These are phyloP conservation scores for Dendronephthya gigantea DNA, from an alignment of 64 coral and sea anemone species.

Conservation along the genomic window DNA sequence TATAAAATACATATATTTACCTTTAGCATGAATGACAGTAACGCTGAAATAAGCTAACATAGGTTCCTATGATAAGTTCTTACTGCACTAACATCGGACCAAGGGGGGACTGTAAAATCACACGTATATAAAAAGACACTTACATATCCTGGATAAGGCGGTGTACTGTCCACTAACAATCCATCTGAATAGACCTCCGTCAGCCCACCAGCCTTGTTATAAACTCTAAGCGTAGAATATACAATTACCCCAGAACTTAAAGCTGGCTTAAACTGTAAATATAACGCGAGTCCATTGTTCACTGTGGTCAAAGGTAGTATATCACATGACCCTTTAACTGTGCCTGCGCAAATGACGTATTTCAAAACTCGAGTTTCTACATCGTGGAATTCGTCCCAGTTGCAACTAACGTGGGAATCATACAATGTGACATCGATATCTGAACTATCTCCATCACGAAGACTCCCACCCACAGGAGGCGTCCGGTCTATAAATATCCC, in stretches of 20 bases:
- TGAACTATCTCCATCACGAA: not conserved
- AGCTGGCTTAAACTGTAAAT: not conserved
- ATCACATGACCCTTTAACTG: not conserved
- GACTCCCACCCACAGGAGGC: slow-evolving; percentile 37
- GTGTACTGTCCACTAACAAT: not conserved
- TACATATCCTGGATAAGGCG: not conserved
- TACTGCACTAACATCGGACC: too few relatives aligned
- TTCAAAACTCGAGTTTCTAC: not conserved
- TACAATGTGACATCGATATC: not conserved
- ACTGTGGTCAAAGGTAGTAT: not conserved
- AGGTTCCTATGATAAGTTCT: too few relatives aligned
- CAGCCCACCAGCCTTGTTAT: not conserved
- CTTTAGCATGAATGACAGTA: not conserved
- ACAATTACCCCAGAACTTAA: not conserved
- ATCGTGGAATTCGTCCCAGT: slow-evolving; percentile 11
- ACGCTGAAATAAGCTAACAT: too few relatives aligned
- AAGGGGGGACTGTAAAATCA: too few relatives aligned
- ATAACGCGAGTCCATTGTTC: not conserved
- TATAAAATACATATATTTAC: not conserved
- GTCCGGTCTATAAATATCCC: slow-evolving; percentile 66
- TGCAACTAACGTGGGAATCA: not conserved
- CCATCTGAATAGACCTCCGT: not conserved
- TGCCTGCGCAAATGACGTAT: not conserved
- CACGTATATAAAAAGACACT: too few relatives aligned
- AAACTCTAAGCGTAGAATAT: not conserved